phyloP scores from a whole-genome alignment of 1,140 invertebrate genomes.

The Globodera rostochiensis region DNA sequence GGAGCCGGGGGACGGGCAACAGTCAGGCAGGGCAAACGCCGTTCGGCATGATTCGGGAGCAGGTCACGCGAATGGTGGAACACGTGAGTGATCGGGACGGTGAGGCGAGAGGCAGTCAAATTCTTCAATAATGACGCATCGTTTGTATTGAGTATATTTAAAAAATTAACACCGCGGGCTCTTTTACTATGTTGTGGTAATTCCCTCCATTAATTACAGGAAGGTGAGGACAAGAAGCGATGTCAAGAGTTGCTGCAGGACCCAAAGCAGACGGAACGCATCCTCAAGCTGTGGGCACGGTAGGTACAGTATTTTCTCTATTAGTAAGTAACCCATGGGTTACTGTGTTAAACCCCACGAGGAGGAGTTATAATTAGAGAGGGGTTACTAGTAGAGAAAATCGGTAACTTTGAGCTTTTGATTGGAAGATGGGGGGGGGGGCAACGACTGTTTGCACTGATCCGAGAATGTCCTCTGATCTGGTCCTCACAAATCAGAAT shows the following conservation, averaged over 20 bases:
- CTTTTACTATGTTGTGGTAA: too few species aligned
- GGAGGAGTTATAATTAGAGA: too few species aligned
- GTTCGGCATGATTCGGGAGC: slow-evolving; percentile 45
- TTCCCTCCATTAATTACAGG: slow-evolving; percentile 5
- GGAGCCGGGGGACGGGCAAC: not conserved
- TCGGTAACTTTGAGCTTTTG: too few species aligned
- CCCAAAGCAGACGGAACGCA: slow-evolving; percentile 46
- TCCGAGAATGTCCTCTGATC: too few species aligned
- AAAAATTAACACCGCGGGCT: too few species aligned
- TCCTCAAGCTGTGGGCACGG: slow-evolving; percentile 35
- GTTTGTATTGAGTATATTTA: too few species aligned
- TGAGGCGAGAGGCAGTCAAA: not conserved
- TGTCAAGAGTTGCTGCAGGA: slow-evolving; percentile 41
- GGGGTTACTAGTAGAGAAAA: too few species aligned
- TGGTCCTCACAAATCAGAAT: too few species aligned
- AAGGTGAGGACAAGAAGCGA: slow-evolving; percentile 41
- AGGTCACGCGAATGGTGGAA: slow-evolving; percentile 39
- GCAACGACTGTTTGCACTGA: too few species aligned
- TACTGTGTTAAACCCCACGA: too few species aligned
- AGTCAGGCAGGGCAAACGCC: slow-evolving; percentile 46
- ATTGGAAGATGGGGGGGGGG: too few species aligned
- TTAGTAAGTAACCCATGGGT: too few species aligned
- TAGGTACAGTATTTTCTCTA: not conserved
- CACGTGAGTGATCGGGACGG: slow-evolving; percentile 19
- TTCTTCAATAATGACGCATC: not conserved